Evolutionary conservation across 2,113 vertebrate genomes (phyloP), one percentile per base, ranked within the genome.

Genomic region (Stegostoma tigrinum): DNA sequence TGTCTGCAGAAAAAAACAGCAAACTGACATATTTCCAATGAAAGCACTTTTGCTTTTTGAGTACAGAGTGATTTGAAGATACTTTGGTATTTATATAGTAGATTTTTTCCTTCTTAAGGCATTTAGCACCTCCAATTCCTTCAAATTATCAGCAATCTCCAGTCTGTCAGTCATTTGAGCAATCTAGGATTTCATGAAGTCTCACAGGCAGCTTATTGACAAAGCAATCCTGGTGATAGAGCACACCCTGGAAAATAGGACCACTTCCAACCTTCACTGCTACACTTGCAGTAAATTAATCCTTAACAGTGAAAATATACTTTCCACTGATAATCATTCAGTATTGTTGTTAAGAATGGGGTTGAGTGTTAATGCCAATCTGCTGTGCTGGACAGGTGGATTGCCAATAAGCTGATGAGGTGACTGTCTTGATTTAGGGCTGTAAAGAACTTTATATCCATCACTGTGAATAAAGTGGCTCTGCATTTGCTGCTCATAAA

Each of bases 91-190:
- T 99, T 99, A 98, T 98, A 97, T 98, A 97, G 98, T 98, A 99
- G 98, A 98, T 98, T 98, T 93, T 98, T 98, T 98, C 98, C 98
- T 99, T 99, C 98, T 99, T 99, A 99, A 98, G 99, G 30, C 98
- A 98, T 99, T 99, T 99, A 98, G 98, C 98, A 98, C 98, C 98
- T 99, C 98, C 98, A 99, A 98, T 99, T 98, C 98, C 98, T 99
- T 98, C 98, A 98, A 99, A 99, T 99, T 99, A 99, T 99, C 98
- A 98, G 97, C 98, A 98, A 99, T 99, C 98, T 99, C 97, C 97
- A 98, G 97, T 97, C 98, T 99, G 98, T 99, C 99, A 99, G 97
- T 99, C 98, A 99, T 97, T 94, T 97, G 95, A 97, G 98, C 98
- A 98, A 98, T 98, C 98, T 98, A 97, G 98, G 98, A 98, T 98